Conservation (phyloP, 1,140 invertebrate species). For the Papilio glaucus region DNA sequence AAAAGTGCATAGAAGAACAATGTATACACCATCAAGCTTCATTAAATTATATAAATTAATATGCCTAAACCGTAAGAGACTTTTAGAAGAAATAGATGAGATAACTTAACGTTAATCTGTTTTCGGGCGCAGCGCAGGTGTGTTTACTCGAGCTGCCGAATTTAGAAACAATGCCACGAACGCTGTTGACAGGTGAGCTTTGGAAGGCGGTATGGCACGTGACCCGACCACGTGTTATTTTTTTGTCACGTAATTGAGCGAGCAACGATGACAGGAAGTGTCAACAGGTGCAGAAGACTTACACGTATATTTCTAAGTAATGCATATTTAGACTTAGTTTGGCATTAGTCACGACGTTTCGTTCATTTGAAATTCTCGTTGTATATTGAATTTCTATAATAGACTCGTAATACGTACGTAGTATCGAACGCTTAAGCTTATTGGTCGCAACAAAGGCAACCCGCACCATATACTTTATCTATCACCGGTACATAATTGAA, state of each 20-base stretch:
- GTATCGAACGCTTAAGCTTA: conserved; percentile 1
- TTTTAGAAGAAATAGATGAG: too few relatives aligned
- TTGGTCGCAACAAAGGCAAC: conserved; percentile 61
- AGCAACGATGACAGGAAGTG: conserved; percentile 29
- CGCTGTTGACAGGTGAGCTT: conserved; percentile 24
- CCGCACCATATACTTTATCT: conserved; percentile 60
- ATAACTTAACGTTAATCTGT: neutral
- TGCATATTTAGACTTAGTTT: conserved; percentile 2
- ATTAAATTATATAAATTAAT: too few relatives aligned
- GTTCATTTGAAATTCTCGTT: neutral
- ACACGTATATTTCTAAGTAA: conserved; percentile 36
- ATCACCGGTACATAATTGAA: conserved; percentile 77
- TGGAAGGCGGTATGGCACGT: conserved; percentile 23
- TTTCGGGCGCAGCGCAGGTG: neutral
- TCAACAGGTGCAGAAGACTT: conserved; percentile 37
- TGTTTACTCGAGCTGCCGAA: neutral
- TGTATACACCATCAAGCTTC: too few relatives aligned
- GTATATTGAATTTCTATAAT: neutral
- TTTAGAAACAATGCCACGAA: conserved; percentile 23
- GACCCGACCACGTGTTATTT: conserved; percentile 27
- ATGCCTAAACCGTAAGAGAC: too few relatives aligned
- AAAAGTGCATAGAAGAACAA: too few relatives aligned
- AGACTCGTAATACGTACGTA: neutral
- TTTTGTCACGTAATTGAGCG: conserved; percentile 29
- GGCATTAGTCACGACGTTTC: neutral